Evolutionary conservation across 2,113 vertebrate species (phyloP), one percentile per base, ranked within the genome.

Genomic region (Lathamus discolor): DNA sequence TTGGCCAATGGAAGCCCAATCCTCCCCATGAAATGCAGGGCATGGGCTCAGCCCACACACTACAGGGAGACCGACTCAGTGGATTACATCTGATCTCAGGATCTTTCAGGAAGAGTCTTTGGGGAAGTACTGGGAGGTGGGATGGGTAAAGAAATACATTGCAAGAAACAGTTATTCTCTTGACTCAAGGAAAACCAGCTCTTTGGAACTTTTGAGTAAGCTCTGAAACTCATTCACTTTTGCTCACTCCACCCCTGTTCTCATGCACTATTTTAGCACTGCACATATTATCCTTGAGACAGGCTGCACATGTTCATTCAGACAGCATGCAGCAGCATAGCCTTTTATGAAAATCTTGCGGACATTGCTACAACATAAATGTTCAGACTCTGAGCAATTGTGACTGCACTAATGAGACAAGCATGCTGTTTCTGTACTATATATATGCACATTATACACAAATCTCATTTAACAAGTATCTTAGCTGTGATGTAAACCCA

Each of bases 401-500:
- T 92, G 79, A 78, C 85, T 82, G 86, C 66, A 62, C 69, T 88
- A 95, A 96, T 83, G 86, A 96, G 95, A 91, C 80, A 75, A 78
- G 73, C 90, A 49, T 70, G 76, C 83, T 91, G 87, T 82, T 91
- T 87, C 75, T 59, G 77, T 69, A 57, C 90, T 88, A 63, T 88
- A 90, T 77, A 54, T 49, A 88, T 35, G 76, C 11, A 64, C 54
- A 43, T 46, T 74, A 85, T 22, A 78, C 52, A 94, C 86, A 82
- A 88, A 80, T 92, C 75, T 87, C 51, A 88, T 86, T 93, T 93
- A 95, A 88, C 88, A 84, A 88, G 27, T 90, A 95, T 86, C 83
- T 93, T 79, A 74, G 92, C 95, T 94, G 85, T 90, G 88, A 94
- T 92, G 90, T 90, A 90, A 94, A 82, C 73, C 88, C 95, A 95